Evolutionary conservation across 2,888 invertebrate genomes (phyloP).

Genomic region (Pimpla rufipes): DNA sequence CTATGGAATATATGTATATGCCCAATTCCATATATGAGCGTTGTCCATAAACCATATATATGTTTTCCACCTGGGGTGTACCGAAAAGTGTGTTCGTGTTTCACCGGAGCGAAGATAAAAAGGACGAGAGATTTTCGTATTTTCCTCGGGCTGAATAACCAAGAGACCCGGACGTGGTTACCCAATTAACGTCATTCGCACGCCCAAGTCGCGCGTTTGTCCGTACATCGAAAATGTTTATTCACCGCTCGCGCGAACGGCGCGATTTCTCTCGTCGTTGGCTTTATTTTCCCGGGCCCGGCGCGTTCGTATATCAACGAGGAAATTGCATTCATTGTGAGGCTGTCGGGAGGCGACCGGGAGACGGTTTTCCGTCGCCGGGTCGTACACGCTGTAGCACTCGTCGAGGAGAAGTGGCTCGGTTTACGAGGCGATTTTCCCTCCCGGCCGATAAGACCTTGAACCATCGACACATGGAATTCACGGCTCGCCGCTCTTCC

Average conservation of each 20-base stretch:
- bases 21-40: too few species aligned
- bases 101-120: background rate
- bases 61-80: too few species aligned
- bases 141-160: background rate
- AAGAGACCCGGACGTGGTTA: background rate
- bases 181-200: background rate
- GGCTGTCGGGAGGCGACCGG: constrained; percentile 2
- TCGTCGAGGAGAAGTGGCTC: constrained; percentile 29
- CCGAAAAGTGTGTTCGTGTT: background rate
- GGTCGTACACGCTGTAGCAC: too few species aligned
- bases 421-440: constrained; percentile 58
- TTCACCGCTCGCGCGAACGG: background rate
- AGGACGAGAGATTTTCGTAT: background rate
- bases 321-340: background rate
- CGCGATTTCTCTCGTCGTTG: background rate
- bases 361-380: constrained; percentile 30
- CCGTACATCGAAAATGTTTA: background rate
- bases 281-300: constrained; percentile 5
- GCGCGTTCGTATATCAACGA: background rate
- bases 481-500: constrained; percentile 5
- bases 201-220: background rate
- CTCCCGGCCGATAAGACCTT: constrained; percentile 45
- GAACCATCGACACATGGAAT: constrained; percentile 44
- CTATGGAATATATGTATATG: too few species aligned
- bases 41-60: too few species aligned